A percentile compares a stretch with the other conserved stretches of the same genome.
phyloP scores from a whole-genome alignment of 2,113 vertebrate species.

The Rhinolophus sinicus region DNA sequence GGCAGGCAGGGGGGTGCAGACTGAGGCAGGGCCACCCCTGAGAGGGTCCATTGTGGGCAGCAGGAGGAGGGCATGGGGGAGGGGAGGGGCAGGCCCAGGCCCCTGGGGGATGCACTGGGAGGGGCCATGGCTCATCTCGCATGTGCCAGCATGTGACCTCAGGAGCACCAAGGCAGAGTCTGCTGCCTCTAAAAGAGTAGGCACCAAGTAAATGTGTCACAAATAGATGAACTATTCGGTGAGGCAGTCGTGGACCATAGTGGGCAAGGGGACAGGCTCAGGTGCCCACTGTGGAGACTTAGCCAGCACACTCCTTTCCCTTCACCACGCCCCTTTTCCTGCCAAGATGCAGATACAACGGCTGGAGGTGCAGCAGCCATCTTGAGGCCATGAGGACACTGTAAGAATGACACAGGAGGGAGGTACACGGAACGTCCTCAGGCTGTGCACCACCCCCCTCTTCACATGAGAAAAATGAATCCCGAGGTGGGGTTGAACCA shows the following conservation, averaged over 20 bases:
- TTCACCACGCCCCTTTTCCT: not conserved
- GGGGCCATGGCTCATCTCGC: not conserved
- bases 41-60: not conserved
- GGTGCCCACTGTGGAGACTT: fast-evolving
- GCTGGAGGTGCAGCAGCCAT: not conserved
- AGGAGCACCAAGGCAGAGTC: not conserved
- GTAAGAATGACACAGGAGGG: too few relatives aligned
- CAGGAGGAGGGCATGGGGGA: not conserved
- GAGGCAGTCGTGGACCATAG: not conserved
- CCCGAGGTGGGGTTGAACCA: fast-evolving
- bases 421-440: too few relatives aligned
- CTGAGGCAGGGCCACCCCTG: too few relatives aligned
- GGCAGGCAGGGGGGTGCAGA: fast-evolving
- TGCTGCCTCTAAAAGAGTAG: not conserved
- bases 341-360: not conserved
- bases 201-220: fast-evolving
- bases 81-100: not conserved
- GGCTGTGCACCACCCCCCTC: fast-evolving
- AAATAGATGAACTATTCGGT: fast-evolving
- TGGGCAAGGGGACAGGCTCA: not conserved
- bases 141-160: not conserved
- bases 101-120: not conserved
- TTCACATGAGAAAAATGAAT: not conserved
- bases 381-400: not conserved
- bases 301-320: not conserved